Percentiles rank a stretch among this genome's conserved stretches.
Conservation (phyloP, 2,113 vertebrate species). For the Lampris incognitus region DNA sequence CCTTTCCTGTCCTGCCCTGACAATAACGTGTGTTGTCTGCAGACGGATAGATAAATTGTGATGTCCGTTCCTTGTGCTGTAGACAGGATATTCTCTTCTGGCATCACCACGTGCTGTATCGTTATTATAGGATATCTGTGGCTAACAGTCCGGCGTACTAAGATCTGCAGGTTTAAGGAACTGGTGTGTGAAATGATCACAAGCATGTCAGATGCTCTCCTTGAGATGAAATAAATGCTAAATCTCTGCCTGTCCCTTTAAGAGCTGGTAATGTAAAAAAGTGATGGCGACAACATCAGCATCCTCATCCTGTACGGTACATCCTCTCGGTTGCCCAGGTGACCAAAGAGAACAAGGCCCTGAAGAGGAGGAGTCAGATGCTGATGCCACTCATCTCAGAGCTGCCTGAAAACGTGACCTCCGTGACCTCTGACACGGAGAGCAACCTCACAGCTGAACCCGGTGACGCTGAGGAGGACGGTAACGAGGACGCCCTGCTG, state of each 20-base stretch:
- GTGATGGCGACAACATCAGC: neutral
- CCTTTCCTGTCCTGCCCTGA: neutral
- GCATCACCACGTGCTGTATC: no score
- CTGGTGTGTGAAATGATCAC: no score
- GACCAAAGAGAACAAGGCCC: conserved; percentile 77
- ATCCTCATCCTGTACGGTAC: neutral
- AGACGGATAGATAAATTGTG: no score
- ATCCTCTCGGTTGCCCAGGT: conserved; percentile 66
- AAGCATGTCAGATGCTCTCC: no score
- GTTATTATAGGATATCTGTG: no score
- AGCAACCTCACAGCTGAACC: neutral
- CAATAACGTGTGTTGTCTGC: neutral
- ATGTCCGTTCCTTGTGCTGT: no score
- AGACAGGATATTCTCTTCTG: no score
- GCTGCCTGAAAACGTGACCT: conserved; percentile 54
- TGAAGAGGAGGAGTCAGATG: conserved; percentile 80
- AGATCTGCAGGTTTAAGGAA: no score
- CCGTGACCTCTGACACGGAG: conserved; percentile 36
- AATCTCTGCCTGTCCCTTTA: no score
- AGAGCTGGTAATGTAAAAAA: no score
- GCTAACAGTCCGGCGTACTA: no score
- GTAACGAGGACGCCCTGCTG: conserved; percentile 32
- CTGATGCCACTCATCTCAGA: conserved; percentile 71
- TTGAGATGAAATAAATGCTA: no score
- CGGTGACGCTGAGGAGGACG: conserved; percentile 32